phyloP scores from a whole-genome alignment of 2,888 invertebrate species.

The Drosophila pseudotakahashii region DNA sequence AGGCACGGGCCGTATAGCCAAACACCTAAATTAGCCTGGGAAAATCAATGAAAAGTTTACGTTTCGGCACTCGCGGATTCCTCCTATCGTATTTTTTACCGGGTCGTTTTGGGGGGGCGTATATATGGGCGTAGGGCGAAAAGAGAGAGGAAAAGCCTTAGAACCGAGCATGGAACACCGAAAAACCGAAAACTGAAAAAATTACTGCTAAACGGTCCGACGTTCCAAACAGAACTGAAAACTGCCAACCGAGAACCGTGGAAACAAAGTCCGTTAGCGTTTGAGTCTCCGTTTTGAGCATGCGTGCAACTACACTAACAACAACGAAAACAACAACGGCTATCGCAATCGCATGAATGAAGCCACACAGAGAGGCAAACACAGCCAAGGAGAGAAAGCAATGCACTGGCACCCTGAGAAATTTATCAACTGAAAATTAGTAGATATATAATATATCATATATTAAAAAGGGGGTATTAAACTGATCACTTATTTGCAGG shows the following conservation, averaged over 20 bases:
- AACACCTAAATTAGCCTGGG: slow-evolving; percentile 53
- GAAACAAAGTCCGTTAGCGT: slow-evolving; percentile 49
- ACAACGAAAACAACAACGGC: slow-evolving; percentile 1
- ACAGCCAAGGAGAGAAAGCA: not conserved
- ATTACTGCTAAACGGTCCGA: slow-evolving; percentile 62
- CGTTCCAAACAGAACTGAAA: slow-evolving; percentile 46
- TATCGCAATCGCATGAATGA: slow-evolving; percentile 57
- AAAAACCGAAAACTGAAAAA: slow-evolving; percentile 61
- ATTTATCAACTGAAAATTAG: no score
- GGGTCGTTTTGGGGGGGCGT: slow-evolving; percentile 32
- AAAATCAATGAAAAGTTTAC: slow-evolving; percentile 73
- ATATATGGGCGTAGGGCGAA: slow-evolving; percentile 31
- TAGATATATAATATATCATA: no score
- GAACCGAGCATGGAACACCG: slow-evolving; percentile 62
- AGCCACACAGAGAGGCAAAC: slow-evolving; percentile 39
- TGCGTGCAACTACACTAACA: slow-evolving; percentile 55
- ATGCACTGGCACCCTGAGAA: not conserved
- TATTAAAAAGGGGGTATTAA: no score
- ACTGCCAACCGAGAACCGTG: slow-evolving; percentile 16
- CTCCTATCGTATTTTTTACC: slow-evolving; percentile 39
- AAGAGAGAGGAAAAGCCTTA: slow-evolving; percentile 35
- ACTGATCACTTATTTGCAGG: no score
- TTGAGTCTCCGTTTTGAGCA: slow-evolving; percentile 51
- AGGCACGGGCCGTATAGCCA: slow-evolving; percentile 44
- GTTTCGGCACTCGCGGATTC: slow-evolving; percentile 48